Base-by-base conservation (phyloP, 2,113 vertebrate species). In the Dromiciops gliroides region DNA sequence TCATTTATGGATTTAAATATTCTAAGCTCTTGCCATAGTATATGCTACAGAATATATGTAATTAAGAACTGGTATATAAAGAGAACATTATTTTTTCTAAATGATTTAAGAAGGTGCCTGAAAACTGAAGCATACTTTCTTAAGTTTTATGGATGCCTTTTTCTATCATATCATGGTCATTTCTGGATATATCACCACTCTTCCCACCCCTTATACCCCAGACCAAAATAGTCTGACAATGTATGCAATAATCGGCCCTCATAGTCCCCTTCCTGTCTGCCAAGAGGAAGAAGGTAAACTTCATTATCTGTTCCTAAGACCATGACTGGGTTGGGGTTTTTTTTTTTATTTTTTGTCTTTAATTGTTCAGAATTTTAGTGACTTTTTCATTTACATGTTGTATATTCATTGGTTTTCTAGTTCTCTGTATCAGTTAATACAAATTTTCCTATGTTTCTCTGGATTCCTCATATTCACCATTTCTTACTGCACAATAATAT, bases 1-100 rank as follows among this genome's bases (percentile, higher is more conserved):
- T 75, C 75, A 24, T 90, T 93, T 95, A 51, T n/a, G 67, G 51
- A 92, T 93, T 90, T 94, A 90, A 0, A 56, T 89, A 92, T 97
- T 96, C 89, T 47, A 75, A 94, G 92, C 52, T 44, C 22, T 90
- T 89, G 56, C 9, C 48, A 51, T 0, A 92, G 4, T 52, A 75
- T 95, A 92, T 94, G 60, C 88, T 51, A 50, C 48, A 53, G 89
- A 31, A 67, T 16, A 67, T 67, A 10, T 67, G 44, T 96, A 48
- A 94, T 47, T 94, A 88, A 92, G 49, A 94, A 49, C 37, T 93
- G 51, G 91, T 90, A 50, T 89, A 0, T 90, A 7, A 22, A 51
- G 48, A 91, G 48, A 90, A 0, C 0, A 50, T 90, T 3, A 0
- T 92, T 95, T 94, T 67, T 67, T 37, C 60, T 50, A 90, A 91